phyloP scores from a whole-genome alignment of 2,113 vertebrate genomes.

The Atlantisia rogersi region DNA sequence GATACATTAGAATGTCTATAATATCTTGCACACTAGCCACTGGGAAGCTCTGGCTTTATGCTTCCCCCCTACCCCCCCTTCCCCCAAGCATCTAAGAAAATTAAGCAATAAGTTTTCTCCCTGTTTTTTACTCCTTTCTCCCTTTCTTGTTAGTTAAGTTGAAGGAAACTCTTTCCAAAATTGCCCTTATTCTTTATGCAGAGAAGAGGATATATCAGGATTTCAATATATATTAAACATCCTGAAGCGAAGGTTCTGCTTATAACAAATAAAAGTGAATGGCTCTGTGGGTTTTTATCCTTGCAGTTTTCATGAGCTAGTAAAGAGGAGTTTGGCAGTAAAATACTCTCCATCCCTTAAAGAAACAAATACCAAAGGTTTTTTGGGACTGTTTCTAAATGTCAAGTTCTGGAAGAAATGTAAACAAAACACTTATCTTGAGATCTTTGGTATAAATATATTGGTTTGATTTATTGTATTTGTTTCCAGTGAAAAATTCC shows the following conservation, averaged over 20 bases:
- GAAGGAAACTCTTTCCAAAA: background rate
- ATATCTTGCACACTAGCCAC: background rate
- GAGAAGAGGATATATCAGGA: background rate
- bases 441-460: background rate
- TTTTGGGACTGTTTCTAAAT: background rate
- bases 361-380: background rate
- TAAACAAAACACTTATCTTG: background rate
- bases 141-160: background rate
- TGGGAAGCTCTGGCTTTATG: background rate
- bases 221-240: background rate
- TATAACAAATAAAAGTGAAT: conserved; percentile 21
- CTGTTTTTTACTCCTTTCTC: background rate
- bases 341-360: background rate
- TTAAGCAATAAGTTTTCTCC: background rate
- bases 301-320: background rate
- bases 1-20: background rate
- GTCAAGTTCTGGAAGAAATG: background rate
- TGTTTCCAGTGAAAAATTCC: background rate
- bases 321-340: conserved; percentile 4
- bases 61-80: too few species aligned
- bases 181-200: background rate
- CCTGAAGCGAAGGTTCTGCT: background rate
- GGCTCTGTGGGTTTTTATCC: background rate
- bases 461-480: background rate
- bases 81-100: background rate